Evolutionary conservation across 2,113 vertebrate species (phyloP).

Genomic region (Hemiscyllium ocellatum): DNA sequence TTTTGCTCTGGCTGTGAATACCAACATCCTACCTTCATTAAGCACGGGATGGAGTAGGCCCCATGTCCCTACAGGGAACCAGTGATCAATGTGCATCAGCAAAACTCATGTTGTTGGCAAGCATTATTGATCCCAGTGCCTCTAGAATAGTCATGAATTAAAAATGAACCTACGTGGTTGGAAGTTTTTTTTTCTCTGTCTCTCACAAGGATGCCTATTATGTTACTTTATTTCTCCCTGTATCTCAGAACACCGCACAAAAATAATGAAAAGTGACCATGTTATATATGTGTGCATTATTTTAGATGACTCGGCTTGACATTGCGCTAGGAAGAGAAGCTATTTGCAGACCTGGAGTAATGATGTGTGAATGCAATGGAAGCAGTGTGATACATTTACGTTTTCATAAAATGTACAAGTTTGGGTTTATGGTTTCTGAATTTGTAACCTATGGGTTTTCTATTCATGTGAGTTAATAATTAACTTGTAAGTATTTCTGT

Average conservation of each 20-base stretch:
- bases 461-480: too few relatives aligned
- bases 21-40: constrained; percentile 5
- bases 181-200: background rate
- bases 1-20: background rate
- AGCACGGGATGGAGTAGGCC: background rate
- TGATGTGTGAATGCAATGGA: too few relatives aligned
- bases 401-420: too few relatives aligned
- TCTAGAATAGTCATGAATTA: background rate
- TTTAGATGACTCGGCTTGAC: background rate
- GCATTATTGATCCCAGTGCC: background rate
- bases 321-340: background rate
- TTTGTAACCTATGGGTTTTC: too few relatives aligned
- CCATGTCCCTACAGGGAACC: background rate
- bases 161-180: background rate
- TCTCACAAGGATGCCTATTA: background rate
- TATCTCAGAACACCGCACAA: background rate
- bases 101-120: background rate
- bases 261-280: background rate
- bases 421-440: too few relatives aligned
- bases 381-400: too few relatives aligned
- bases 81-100: background rate
- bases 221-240: background rate
- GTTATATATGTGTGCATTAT: background rate
- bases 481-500: too few relatives aligned
- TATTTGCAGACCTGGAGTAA: background rate